Base-by-base conservation (phyloP, 2,888 invertebrate species). In the Melipona beecheii region DNA sequence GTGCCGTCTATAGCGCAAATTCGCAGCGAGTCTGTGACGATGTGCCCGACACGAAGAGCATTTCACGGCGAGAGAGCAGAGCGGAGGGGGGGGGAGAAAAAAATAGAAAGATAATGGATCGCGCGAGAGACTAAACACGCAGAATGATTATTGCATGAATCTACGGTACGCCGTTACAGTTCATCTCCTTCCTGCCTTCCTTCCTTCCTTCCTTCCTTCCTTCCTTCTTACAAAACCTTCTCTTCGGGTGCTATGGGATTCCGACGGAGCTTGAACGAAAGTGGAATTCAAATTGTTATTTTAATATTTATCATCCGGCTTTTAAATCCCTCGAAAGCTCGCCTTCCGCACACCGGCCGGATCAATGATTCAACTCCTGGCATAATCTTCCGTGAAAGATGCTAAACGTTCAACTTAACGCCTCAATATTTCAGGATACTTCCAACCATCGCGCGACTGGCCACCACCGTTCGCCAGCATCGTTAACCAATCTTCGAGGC, bases 231-330 rank as follows among this genome's bases (percentile, higher is more conserved):
- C 78, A 24, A 62, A 72, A 71, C 79, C 69, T 62, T 66, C 72
- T 13, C n/a, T 43, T 19, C 11, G 43, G 73, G 36, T 78, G 83
- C 77, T 69, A 60, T 66, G 80, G 78, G 84, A 83, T 79, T 81
- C 83, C 68, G 66, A 75, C 84, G 73, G 75, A 31, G 86, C 86
- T 87, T 85, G 85, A 86, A 88, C 90, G 86, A 89, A 91, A 90
- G 88, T 87, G 88, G 91, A 91, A 92, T 91, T 92, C 90, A 92
- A 92, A 91, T 92, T 91, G 91, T 91, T 90, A 89, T 88, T 92
- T 91, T 91, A 92, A 92, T 92, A 92, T 92, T 92, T 92, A 92
- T 92, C 91, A 87, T 87, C 86, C 78, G 75, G 69, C 86, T 84
- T 89, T 82, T 86, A 86, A 90, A 90, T 90, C 89, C 86, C 85